Percentiles rank a stretch among this genome's conserved stretches.
These are phyloP conservation scores for Mixornis gularis DNA, from an alignment of 2,113 vertebrate species.

Conservation along the genomic window DNA sequence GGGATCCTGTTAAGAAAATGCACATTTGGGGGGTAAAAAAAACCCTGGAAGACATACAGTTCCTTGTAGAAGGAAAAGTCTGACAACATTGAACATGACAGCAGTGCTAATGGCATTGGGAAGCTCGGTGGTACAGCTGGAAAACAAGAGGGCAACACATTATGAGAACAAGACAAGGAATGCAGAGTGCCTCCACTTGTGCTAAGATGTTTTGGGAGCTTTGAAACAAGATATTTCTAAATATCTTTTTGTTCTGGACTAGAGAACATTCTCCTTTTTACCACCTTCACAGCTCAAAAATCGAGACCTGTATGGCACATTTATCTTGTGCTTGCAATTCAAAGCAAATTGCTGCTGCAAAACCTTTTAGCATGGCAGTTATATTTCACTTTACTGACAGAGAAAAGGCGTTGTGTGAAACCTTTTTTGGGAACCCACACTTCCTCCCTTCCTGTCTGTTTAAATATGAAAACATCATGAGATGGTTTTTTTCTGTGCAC, in stretches of 20 bases:
- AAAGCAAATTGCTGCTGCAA: slow-evolving; percentile 55
- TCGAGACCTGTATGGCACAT: slow-evolving; percentile 7
- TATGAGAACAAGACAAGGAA: background rate
- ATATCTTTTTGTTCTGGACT: slow-evolving; percentile 39
- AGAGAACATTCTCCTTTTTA: slow-evolving; percentile 41
- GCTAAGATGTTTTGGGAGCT: background rate
- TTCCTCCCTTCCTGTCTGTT: slow-evolving; percentile 25
- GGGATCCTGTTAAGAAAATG: background rate
- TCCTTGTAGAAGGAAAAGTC: background rate
- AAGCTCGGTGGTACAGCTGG: background rate
- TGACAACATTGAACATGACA: background rate
- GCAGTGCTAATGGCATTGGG: background rate
- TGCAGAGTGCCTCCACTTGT: background rate
- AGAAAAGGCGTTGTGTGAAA: slow-evolving; percentile 49
- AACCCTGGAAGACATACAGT: background rate
- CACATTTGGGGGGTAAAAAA: rapidly evolving
- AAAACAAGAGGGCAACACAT: background rate
- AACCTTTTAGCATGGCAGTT: slow-evolving; percentile 56
- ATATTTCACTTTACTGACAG: slow-evolving; percentile 54
- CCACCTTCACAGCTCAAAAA: slow-evolving; percentile 58
- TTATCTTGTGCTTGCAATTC: slow-evolving; percentile 56
- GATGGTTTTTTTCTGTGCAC: background rate
- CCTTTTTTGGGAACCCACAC: slow-evolving; percentile 31
- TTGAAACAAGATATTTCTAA: slow-evolving; percentile 18
- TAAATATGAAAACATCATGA: slow-evolving; percentile 25